Percentiles rank a stretch among this genome's conserved stretches.
Evolutionary conservation across 2,113 vertebrate species (phyloP).

Genomic region (Noturus placidus): DNA sequence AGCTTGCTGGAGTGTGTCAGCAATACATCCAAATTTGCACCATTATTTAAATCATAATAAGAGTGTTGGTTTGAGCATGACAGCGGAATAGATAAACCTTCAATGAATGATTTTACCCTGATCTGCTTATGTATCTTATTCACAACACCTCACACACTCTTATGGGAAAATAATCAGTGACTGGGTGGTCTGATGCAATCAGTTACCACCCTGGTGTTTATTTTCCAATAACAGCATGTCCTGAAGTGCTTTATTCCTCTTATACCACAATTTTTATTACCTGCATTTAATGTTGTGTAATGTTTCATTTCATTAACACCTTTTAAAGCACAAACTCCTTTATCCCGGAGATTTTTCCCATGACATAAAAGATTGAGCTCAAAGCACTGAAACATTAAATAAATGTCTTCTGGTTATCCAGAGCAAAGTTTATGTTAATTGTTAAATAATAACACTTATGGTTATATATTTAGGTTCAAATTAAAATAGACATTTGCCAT

Average conservation of each 20-base stretch:
- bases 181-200: not conserved
- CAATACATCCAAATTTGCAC: constrained; percentile 56
- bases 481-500: not conserved
- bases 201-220: not conserved
- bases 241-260: not conserved
- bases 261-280: not conserved
- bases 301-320: not conserved
- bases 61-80: constrained; percentile 14
- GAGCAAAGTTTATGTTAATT: not conserved
- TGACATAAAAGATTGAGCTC: not conserved
- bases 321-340: not conserved
- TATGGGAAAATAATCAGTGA: constrained; percentile 4
- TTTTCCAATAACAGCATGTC: not conserved
- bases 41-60: constrained; percentile 47
- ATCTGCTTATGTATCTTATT: not conserved
- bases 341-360: not conserved
- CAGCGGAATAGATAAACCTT: constrained; percentile 5
- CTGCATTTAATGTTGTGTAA: not conserved
- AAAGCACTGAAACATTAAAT: not conserved
- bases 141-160: constrained; percentile 7
- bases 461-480: not conserved
- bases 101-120: constrained; percentile 40
- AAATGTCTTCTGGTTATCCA: not conserved
- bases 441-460: not conserved
- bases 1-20: constrained; percentile 45